These are phyloP conservation scores for Channa maculata DNA, from an alignment of 2,113 vertebrate genomes.

Conservation along the genomic window DNA sequence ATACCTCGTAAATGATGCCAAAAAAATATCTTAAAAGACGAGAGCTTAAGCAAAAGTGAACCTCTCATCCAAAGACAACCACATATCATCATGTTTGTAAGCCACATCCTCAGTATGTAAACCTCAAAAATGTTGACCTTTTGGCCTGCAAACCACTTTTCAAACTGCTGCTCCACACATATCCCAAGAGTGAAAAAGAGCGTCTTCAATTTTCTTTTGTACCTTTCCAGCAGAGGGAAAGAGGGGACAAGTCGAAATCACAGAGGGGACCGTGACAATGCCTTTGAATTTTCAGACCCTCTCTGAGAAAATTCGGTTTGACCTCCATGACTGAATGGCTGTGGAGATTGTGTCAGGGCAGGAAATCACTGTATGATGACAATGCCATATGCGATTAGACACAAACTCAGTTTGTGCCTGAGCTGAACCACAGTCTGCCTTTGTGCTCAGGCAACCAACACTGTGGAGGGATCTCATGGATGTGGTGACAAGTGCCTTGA, in stretches of 20 bases:
- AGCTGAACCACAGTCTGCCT: constrained; percentile 64
- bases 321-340: constrained; percentile 80
- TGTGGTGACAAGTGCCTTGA: constrained; percentile 20
- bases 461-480: constrained; percentile 9
- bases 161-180: neutral
- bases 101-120: neutral
- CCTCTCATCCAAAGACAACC: neutral
- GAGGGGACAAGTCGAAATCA: constrained; percentile 13
- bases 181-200: constrained; percentile 12
- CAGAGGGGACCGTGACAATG: constrained; percentile 55
- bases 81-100: neutral
- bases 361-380: constrained; percentile 85
- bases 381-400: constrained; percentile 84
- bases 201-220: constrained; percentile 15
- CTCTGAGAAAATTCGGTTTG: constrained; percentile 63
- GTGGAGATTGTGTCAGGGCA: constrained; percentile 83
- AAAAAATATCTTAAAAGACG: neutral
- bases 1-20: neutral
- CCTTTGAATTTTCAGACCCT: constrained; percentile 56
- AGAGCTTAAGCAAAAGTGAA: neutral
- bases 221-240: neutral
- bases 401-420: constrained; percentile 76
- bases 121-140: constrained; percentile 2
- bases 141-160: neutral
- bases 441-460: constrained; percentile 30